Evolutionary conservation across 2,113 vertebrate species (phyloP).

Genomic region (Neotragus moschatus): DNA sequence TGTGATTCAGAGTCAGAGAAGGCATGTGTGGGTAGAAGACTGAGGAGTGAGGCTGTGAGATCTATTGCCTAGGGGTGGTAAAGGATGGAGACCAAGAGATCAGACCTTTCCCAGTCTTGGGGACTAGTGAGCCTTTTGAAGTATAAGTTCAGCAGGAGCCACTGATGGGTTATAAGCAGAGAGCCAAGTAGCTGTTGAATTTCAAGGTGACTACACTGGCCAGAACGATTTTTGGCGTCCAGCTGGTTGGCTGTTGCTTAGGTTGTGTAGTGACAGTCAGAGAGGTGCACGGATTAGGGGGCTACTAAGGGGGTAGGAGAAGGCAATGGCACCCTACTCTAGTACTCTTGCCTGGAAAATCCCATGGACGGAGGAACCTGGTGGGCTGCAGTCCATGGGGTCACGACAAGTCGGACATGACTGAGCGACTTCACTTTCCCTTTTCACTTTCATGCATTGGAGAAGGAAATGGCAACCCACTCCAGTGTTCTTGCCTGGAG

Average conservation of each 20-base stretch:
- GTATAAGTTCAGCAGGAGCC: not conserved
- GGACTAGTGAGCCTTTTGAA: not conserved
- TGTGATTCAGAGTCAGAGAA: not conserved
- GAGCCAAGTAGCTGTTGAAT: not conserved
- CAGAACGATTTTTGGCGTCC: not conserved
- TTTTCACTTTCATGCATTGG: too few species aligned
- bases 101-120: not conserved
- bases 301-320: not conserved
- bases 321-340: too few species aligned
- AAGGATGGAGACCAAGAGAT: not conserved
- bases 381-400: too few species aligned
- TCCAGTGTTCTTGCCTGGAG: too few species aligned
- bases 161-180: not conserved
- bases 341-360: too few species aligned
- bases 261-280: too few species aligned
- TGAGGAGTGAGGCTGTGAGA: accelerated
- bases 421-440: too few species aligned
- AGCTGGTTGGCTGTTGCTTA: not conserved
- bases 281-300: not conserved
- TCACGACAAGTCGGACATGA: too few species aligned
- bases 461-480: too few species aligned
- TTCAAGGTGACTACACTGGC: not conserved
- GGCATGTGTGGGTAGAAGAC: accelerated
- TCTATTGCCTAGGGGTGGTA: not conserved
- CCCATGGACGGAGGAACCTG: too few species aligned